Evolutionary conservation across 1,140 invertebrate genomes (phyloP).

Genomic region (Musca vetustissima): DNA sequence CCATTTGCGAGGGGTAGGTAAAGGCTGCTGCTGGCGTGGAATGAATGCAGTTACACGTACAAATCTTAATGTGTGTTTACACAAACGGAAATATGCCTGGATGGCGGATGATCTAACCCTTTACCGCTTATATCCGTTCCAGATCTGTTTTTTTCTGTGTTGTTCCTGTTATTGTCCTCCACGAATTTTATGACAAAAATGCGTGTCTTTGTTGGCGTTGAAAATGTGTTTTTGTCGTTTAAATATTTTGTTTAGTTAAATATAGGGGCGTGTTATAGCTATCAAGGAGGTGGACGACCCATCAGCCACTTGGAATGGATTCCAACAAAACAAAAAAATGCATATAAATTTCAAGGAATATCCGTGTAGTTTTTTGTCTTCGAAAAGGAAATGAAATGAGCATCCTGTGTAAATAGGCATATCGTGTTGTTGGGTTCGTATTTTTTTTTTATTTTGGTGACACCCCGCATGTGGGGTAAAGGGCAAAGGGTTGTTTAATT

Average conservation of each 20-base stretch:
- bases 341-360: conserved; percentile 17
- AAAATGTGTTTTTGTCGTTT: neutral
- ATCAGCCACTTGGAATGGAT: neutral
- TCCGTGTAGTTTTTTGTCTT: neutral
- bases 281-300: no score
- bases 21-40: neutral
- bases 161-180: no score
- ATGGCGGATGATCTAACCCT: neutral
- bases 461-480: neutral
- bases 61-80: conserved; percentile 19
- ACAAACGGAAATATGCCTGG: conserved; percentile 12
- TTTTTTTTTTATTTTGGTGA: no score
- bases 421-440: no score
- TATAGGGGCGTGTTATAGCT: conserved; percentile 6
- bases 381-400: neutral
- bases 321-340: neutral
- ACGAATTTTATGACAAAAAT: conserved; percentile 14
- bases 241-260: conserved; percentile 10
- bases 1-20: no score
- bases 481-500: conserved; percentile 16
- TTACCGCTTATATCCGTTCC: no score
- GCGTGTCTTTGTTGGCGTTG: conserved; percentile 11
- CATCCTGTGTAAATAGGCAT: no score
- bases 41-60: conserved; percentile 18
- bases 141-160: no score